Base-by-base conservation (phyloP, 2,888 invertebrate species). In the Eilema griseolum region DNA sequence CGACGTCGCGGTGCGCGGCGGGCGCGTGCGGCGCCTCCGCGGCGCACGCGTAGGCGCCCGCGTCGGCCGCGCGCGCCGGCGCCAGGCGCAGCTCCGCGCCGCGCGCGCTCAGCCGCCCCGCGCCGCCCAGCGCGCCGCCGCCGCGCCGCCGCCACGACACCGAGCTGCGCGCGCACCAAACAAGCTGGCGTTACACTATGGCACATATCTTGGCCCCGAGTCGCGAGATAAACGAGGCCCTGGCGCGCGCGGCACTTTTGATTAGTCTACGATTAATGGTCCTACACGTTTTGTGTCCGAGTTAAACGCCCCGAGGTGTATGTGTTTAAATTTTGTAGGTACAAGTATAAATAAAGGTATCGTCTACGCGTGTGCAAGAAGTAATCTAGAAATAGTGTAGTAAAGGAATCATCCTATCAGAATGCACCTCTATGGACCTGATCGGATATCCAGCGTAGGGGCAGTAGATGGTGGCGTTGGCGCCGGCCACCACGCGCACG, bases 381-480 rank as follows among this genome's bases (percentile, higher is more conserved):
- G 66, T 8, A 59, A 59, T 37, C 28, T 71, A 69, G 52, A 41
- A 37, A 26, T 72, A 73, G 74, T 76, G 81, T 85, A 84, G 79
- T 77, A 85, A 81, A 87, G 89, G 87, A 89, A 90, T 90, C 84
- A 89, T 89, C 88, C 87, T 90, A 90, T 85, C 87, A 83, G 86
- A 90, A 93, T 94, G 94, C 94, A 93, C 94, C 93, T 94, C 91
- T 93, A 94, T 93, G 89, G 93, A 96, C 88, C 96, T 96, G 91
- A 98, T 97, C 83, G 98, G 98, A 95, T 97, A 98, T 85, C 98
- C 98, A 70, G 98, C 97, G 92, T 98, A 98, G 85, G 98, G 98
- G 94, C 98, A 98, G 86, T 96, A 96, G 82, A 98, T 95, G 77
- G 96, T 96, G 80, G 97, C 96, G 90, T 97, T 97, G 83, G 96